Evolutionary conservation across 2,113 vertebrate species (phyloP).

Genomic region (Junco hyemalis): DNA sequence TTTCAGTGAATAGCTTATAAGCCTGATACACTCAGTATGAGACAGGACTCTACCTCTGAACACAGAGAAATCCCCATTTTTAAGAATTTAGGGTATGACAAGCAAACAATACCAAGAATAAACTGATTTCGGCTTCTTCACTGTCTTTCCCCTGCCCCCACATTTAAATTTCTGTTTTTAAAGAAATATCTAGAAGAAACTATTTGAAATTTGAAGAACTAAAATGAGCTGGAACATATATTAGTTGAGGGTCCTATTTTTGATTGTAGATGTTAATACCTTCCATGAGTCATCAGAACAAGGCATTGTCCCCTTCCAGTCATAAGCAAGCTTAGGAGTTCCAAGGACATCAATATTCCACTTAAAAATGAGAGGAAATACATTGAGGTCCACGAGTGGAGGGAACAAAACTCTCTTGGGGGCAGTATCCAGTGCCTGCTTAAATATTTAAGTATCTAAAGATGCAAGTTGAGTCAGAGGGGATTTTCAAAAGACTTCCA

Average conservation of each 20-base stretch:
- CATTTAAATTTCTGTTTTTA: background rate
- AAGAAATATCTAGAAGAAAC: background rate
- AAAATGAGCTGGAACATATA: background rate
- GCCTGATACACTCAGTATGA: background rate
- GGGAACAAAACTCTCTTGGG: background rate
- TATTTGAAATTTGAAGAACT: background rate
- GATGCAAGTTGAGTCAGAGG: background rate
- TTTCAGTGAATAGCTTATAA: conserved; percentile 13
- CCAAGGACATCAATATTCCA: background rate
- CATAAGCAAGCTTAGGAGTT: background rate
- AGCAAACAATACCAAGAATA: background rate
- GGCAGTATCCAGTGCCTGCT: background rate
- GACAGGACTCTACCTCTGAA: background rate
- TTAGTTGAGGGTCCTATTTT: background rate
- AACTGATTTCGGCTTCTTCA: background rate
- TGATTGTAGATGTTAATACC: background rate
- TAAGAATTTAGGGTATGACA: background rate
- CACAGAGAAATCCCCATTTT: conserved; percentile 1
- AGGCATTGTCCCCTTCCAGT: background rate
- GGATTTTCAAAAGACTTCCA: background rate
- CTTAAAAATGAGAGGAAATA: background rate
- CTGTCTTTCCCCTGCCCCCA: fast-evolving
- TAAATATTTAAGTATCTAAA: conserved; percentile 16
- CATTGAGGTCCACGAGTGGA: background rate
- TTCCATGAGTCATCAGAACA: background rate